phyloP scores from a whole-genome alignment of 1,140 invertebrate genomes.

The Triops cancriformis region DNA sequence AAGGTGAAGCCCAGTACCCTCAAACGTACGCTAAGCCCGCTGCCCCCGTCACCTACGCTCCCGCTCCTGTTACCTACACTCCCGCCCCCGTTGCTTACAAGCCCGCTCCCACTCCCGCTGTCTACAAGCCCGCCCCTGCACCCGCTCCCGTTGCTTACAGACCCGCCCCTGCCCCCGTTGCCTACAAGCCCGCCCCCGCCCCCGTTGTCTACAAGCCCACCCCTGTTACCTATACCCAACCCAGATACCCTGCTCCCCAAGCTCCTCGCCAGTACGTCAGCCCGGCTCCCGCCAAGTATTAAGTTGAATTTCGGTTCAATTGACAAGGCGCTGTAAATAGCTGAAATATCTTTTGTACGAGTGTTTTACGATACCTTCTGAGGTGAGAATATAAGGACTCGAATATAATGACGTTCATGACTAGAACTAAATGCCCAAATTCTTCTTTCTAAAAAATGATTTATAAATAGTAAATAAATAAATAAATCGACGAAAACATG shows the following conservation, averaged over 20 bases:
- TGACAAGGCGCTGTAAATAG: background rate
- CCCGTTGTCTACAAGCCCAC: background rate
- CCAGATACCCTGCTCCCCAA: background rate
- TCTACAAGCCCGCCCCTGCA: background rate
- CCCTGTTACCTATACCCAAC: background rate
- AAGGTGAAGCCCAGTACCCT: conserved; percentile 26
- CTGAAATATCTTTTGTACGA: background rate
- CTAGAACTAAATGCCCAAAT: too few relatives aligned
- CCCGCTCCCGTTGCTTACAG: background rate
- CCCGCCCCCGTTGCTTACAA: background rate
- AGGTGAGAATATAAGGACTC: too few relatives aligned
- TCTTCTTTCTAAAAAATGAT: too few relatives aligned
- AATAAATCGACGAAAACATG: too few relatives aligned
- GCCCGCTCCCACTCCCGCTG: background rate
- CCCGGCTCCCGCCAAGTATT: background rate
- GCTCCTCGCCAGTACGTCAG: background rate
- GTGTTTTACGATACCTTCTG: too few relatives aligned
- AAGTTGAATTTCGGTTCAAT: background rate
- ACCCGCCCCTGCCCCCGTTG: background rate
- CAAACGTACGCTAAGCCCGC: background rate
- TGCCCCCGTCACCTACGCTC: background rate
- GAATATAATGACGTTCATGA: too few relatives aligned
- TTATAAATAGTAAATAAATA: too few relatives aligned
- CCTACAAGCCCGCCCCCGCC: background rate
- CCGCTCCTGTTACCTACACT: background rate